Evolutionary conservation across 1,140 invertebrate genomes (phyloP).

Genomic region (Phenacoccus solenopsis): DNA sequence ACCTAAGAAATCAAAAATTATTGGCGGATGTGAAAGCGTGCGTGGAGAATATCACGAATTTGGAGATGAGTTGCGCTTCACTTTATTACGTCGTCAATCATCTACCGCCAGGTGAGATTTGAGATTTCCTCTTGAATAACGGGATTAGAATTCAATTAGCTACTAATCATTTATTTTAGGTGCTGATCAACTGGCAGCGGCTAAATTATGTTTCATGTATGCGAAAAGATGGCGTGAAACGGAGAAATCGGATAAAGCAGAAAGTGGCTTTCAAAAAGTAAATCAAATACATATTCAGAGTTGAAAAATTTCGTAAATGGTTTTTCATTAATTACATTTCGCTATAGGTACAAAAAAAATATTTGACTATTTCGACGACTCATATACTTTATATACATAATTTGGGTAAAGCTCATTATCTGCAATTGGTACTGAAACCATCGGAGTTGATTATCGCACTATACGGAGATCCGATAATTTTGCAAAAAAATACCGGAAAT

Average conservation of each 20-base stretch:
- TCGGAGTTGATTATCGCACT: constrained; percentile 32
- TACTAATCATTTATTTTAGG: constrained; percentile 29
- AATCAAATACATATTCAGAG: not conserved
- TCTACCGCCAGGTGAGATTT: constrained; percentile 32
- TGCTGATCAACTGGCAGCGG: constrained; percentile 35
- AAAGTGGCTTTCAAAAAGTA: constrained; percentile 25
- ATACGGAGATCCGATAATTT: constrained; percentile 35
- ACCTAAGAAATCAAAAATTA: constrained; percentile 29
- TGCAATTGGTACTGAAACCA: constrained; percentile 31
- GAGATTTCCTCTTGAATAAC: no score
- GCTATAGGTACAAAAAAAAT: constrained; percentile 30
- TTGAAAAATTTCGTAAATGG: not conserved
- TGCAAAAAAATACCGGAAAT: constrained; percentile 26
- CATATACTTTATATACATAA: constrained; percentile 34
- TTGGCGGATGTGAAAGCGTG: constrained; percentile 34
- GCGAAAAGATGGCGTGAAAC: constrained; percentile 24
- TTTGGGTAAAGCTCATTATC: constrained; percentile 32
- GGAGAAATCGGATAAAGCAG: constrained; percentile 24
- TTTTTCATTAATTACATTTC: constrained; percentile 17
- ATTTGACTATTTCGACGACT: constrained; percentile 32
- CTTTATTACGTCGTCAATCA: constrained; percentile 36
- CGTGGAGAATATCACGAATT: constrained; percentile 31
- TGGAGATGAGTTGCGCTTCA: constrained; percentile 31
- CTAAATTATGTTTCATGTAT: constrained; percentile 33
- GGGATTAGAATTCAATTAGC: no score